Evolutionary conservation across 1,140 invertebrate species (phyloP), one percentile per base, ranked within the genome.

Genomic region (Brachionus asplanchnoidis): DNA sequence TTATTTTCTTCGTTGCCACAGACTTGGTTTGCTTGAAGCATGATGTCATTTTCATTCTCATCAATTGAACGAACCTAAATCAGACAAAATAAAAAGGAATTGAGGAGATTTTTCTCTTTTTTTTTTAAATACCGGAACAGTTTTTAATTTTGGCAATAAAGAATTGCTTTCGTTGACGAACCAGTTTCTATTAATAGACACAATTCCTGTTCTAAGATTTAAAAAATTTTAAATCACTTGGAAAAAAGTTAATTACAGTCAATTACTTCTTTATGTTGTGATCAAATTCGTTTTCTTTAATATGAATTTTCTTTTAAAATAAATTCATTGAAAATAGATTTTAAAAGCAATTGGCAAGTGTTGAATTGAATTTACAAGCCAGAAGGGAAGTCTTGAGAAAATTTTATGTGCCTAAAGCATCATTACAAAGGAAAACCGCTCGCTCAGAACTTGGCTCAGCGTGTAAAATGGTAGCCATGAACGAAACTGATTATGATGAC

Each of bases 231-330:
- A 9, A 6, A 50, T 50, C 20, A 7, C 0, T 3, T 44, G 4
- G 26, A 11, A 26, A 46, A 77, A 50, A 23, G n/a, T 20, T 9
- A 26, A 60, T 20, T 60, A 23, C 5, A 1, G 14, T 12, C 3
- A 40, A 6, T 68, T 68, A 28, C 66, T 68, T 40, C 32, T 68
- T 68, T 32, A 40, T 32, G n/a, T 32, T 68, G 0, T 68, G 66
- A 23, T 23, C 20, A 60, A 60, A 60, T 44, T 44, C 32, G 14
- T 75, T 44, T 42, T 42, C 17, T 75, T 44, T 42, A 44, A 1
- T 42, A n/a, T 75, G 32, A 20, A 75, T 20, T 77, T 77, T 77
- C 73, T 77, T 75, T 46, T 8, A 77, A 26, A 77, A 50, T 26
- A 46, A 23, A 44, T 17, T 1, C 40, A 75, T 17, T 42, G 46